Conservation (phyloP, 92 coral and sea anemone genomes). For the Parazoanthus swiftii region DNA sequence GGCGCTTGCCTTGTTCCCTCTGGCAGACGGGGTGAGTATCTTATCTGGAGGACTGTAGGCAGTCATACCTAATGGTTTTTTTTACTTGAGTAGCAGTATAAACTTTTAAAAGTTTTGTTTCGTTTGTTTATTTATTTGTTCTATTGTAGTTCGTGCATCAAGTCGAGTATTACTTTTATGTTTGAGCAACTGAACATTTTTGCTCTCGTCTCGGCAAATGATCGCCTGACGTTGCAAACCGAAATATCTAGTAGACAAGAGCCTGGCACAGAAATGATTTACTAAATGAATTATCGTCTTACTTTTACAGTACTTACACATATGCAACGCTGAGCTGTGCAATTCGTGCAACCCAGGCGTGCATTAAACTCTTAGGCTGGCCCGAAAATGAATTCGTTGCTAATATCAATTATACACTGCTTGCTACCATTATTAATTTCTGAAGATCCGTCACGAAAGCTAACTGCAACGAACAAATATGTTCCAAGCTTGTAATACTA, state of each 20-base stretch:
- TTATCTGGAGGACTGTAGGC: neutral
- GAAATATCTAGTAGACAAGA: neutral
- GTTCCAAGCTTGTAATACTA: neutral
- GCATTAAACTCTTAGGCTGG: neutral
- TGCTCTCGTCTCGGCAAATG: neutral
- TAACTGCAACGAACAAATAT: neutral
- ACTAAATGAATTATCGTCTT: neutral
- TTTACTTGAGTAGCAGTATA: neutral
- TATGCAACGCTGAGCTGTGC: neutral
- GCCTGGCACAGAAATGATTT: neutral
- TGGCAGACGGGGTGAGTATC: slow-evolving; percentile 83
- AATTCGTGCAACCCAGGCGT: neutral
- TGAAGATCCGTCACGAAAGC: neutral
- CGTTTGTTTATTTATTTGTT: neutral
- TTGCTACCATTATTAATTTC: neutral
- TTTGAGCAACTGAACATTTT: neutral
- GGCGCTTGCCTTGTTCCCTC: slow-evolving; percentile 76
- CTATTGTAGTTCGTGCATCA: neutral
- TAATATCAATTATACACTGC: neutral
- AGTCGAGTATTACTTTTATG: neutral
- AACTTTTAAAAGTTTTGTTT: too few relatives aligned
- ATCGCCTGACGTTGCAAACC: too few relatives aligned
- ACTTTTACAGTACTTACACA: neutral
- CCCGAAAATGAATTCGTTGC: neutral
- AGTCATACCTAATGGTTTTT: neutral